Evolutionary conservation across 2,797 vertebrate genomes (phyloP).

Genomic region (Poecilia gillii): DNA sequence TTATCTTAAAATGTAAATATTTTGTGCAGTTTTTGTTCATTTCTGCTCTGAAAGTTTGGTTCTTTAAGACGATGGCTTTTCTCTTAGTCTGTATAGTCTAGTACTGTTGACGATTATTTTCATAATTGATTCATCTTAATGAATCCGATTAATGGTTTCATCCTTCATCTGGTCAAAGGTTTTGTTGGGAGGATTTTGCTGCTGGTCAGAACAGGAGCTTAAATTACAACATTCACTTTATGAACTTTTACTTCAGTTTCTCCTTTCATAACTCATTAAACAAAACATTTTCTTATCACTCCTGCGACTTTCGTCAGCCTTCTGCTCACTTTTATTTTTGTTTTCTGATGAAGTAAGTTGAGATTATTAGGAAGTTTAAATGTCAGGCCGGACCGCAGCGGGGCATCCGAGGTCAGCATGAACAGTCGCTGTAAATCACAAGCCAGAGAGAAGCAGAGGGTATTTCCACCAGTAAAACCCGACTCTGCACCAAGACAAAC

Average conservation of each 20-base stretch:
- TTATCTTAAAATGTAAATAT: too few species aligned
- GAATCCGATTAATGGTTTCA: too few species aligned
- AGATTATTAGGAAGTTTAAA: constrained; percentile 12
- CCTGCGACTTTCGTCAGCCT: neutral
- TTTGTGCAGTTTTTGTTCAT: too few species aligned
- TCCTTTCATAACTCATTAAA: neutral
- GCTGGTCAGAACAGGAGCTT: neutral
- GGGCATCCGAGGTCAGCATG: constrained; percentile 2
- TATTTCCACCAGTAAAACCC: constrained; percentile 27
- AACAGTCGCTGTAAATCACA: constrained; percentile 22
- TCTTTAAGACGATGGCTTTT: too few species aligned
- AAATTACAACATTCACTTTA: neutral
- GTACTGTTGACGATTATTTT: too few species aligned
- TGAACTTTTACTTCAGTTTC: neutral
- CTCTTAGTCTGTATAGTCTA: too few species aligned
- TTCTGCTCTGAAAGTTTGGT: too few species aligned
- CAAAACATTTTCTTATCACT: neutral
- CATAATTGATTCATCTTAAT: too few species aligned
- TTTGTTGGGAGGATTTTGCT: neutral
- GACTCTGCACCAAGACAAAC: constrained; percentile 8
- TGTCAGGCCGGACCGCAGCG: neutral
- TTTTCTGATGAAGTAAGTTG: constrained; percentile 11
- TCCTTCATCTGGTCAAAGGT: neutral
- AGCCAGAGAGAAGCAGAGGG: constrained; percentile 3
- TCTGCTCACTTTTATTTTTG: neutral